Percentiles rank a stretch among this genome's conserved stretches.
Conservation (phyloP, 2,797 vertebrate genomes). For the Synanceia verrucosa region DNA sequence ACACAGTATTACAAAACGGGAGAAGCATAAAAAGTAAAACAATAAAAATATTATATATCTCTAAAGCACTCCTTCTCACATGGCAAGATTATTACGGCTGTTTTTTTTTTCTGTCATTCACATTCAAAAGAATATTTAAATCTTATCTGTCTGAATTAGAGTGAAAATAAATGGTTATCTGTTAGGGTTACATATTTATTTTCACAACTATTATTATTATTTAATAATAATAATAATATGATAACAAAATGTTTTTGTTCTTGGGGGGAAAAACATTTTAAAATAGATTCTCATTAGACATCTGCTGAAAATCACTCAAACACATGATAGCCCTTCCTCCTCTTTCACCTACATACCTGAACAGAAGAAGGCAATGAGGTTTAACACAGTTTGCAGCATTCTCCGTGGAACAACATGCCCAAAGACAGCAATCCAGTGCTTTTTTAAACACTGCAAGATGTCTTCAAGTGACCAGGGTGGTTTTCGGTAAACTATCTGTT, state of each 20-base stretch:
- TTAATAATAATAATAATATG: no score
- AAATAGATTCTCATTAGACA: neutral
- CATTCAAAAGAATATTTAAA: constrained; percentile 1
- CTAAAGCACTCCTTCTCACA: neutral
- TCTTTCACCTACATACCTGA: constrained; percentile 77
- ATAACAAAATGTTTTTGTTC: neutral
- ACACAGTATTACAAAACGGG: constrained; percentile 40
- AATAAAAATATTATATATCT: no score
- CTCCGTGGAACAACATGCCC: constrained; percentile 84
- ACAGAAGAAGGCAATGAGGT: constrained; percentile 81
- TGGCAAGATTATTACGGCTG: neutral
- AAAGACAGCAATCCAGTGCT: constrained; percentile 96
- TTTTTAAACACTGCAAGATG: constrained; percentile 89
- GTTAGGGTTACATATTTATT: neutral
- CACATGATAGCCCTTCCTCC: neutral
- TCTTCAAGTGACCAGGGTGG: constrained; percentile 90
- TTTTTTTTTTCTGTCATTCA: neutral
- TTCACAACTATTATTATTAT: no score
- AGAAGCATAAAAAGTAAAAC: neutral
- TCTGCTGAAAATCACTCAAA: neutral
- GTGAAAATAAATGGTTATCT: no score
- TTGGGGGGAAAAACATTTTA: neutral
- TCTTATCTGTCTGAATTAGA: no score
- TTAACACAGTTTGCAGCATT: constrained; percentile 79
- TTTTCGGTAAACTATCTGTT: constrained; percentile 89